Evolutionary conservation across 1,140 invertebrate genomes (phyloP), one percentile per base, ranked within the genome.

Genomic region (Scylla paramamosain): DNA sequence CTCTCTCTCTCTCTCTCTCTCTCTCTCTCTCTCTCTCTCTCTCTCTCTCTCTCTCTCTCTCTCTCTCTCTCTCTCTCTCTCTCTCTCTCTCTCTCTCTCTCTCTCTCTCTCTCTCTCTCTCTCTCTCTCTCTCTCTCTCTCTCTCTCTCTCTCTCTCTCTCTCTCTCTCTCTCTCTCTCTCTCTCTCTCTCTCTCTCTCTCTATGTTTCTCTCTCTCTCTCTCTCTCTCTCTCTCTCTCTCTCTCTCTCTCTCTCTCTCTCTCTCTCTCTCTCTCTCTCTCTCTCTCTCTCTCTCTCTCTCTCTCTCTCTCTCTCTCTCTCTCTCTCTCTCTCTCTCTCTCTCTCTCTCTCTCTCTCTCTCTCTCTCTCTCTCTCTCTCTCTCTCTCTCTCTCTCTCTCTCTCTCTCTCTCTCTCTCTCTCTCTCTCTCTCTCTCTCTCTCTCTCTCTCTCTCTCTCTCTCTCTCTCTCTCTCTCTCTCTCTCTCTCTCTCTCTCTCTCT

Each of bases 311-410:
- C 28, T 20, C 12, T 29, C n/a, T 28, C 84, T 29, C 84, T 29
- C n/a, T 88, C 45, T 88, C 86, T 88, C 86, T 46, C 86, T 88
- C 86, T 88, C 84, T 39, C 84, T 86, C 84, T 39, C 84, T 39
- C 84, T 86, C 84, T 87, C 84, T 39, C 29, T 87, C 84, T 31
- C 29, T 87, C 84, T 39, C 84, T 87, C 84, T 31, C 84, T 86
- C 84, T 87, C 84, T 45, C 84, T 87, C 84, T 87, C n/a, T 87
- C 84, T 29, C n/a, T 87, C 84, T 32, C 25, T 87, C 84, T 45
- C 28, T 20, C 12, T 29, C n/a, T 28, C 84, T 29, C 84, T 29
- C n/a, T 88, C 45, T 88, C 86, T 88, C 86, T 46, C 86, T 88
- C 86, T 88, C 84, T 39, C 84, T 86, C 84, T 39, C 84, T 39